Evolutionary conservation across 2,888 invertebrate genomes (phyloP).

Genomic region (Linnaemya tessellans): DNA sequence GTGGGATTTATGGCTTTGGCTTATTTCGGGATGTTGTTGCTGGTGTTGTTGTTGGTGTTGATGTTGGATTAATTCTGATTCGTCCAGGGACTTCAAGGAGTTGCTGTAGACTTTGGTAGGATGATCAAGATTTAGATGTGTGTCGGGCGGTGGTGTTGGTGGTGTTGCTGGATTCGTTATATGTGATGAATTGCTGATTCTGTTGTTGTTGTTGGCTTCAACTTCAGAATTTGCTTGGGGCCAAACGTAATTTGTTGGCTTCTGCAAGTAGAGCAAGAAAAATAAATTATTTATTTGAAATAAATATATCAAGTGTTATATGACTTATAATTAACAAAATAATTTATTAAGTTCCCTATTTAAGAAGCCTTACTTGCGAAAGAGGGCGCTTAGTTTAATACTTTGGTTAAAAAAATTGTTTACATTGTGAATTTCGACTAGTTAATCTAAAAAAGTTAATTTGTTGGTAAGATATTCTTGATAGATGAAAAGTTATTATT

Average conservation of each 20-base stretch:
- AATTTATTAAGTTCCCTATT: too few relatives aligned
- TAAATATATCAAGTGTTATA: not conserved
- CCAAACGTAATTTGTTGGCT: constrained; percentile 87
- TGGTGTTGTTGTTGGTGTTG: constrained; percentile 73
- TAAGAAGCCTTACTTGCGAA: too few relatives aligned
- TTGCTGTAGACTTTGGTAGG: constrained; percentile 52
- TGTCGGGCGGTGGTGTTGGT: constrained; percentile 74
- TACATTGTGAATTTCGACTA: too few relatives aligned
- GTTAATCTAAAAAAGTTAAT: too few relatives aligned
- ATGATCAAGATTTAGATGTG: constrained; percentile 57
- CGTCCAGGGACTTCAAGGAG: constrained; percentile 54
- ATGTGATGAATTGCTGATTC: constrained; percentile 70
- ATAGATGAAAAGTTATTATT: too few relatives aligned
- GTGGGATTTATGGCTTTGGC: constrained; percentile 59
- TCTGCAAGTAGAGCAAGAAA: constrained; percentile 84
- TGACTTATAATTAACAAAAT: not conserved
- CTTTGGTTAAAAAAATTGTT: too few relatives aligned
- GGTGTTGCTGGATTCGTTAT: constrained; percentile 74
- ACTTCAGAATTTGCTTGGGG: constrained; percentile 78
- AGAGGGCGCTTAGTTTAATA: too few relatives aligned
- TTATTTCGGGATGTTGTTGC: constrained; percentile 65
- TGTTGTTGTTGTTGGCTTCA: constrained; percentile 72
- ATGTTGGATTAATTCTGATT: constrained; percentile 60
- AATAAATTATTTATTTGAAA: not conserved
- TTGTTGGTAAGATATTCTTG: too few relatives aligned